phyloP scores from a whole-genome alignment of 2,888 invertebrate species.

The Sarcophaga variegata region DNA sequence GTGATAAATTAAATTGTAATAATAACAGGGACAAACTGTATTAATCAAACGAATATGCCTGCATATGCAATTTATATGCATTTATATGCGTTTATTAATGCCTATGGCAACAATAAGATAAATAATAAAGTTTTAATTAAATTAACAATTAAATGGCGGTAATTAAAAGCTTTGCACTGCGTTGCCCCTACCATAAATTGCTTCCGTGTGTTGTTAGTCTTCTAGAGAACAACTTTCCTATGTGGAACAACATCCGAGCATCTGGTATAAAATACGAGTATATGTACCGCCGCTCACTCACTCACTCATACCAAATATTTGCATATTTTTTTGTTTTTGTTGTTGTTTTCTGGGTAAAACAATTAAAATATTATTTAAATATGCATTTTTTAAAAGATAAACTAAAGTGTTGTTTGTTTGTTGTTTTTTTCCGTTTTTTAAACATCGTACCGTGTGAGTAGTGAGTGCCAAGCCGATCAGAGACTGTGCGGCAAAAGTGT shows the following conservation, averaged over 20 bases:
- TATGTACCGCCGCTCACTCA: too few species aligned
- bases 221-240: too few species aligned
- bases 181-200: neutral
- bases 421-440: too few species aligned
- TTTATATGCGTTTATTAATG: too few species aligned
- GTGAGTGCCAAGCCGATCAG: too few species aligned
- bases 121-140: constrained; percentile 11
- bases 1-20: constrained; percentile 26
- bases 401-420: too few species aligned
- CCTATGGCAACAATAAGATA: neutral
- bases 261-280: too few species aligned
- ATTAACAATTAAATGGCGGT: constrained; percentile 28
- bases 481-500: too few species aligned
- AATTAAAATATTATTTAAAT: neutral
- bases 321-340: neutral
- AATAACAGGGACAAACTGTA: constrained; percentile 12
- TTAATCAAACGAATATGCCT: constrained; percentile 6
- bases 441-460: too few species aligned
- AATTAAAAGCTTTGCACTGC: neutral
- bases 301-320: neutral
- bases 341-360: neutral
- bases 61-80: neutral
- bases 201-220: too few species aligned
- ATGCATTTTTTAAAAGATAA: neutral
- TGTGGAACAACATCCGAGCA: too few species aligned